Base-by-base conservation (phyloP, 2,888 invertebrate species). In the Drosophila nr. medialis region DNA sequence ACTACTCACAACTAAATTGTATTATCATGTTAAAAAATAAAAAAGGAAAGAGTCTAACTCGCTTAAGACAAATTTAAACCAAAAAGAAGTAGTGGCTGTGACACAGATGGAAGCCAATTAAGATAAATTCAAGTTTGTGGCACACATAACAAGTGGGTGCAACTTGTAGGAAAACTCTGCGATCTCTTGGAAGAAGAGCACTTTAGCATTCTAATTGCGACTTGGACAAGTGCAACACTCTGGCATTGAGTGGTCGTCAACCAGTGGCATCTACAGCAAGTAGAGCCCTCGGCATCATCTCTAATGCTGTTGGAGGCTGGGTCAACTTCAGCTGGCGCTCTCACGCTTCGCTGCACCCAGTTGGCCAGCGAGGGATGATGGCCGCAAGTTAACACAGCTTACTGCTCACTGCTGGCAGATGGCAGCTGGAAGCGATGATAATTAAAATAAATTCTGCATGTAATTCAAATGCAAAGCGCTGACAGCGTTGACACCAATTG, bases 381-480 rank as follows among this genome's bases (percentile, higher is more conserved):
- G 56, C 56, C 29, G n/a, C n/a, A 38, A 38, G 54, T 38, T 49
- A 18, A 11, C 51, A 60, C 65, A 64, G 40, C 61, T 50, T 63
- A 66, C 42, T 70, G 72, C 36, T 32, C 8, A 10, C 24, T n/a
- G 40, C 38, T 40, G 29, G 55, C n/a, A 34, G 11, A 13, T 27
- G 29, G 58, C 61, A 63, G 77, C 48, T 50, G 66, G 42, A 54
- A 55, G 71, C 60, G 53, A 64, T 70, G 86, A 86, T 88, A 90
- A 85, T 85, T 85, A 89, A 85, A 85, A 85, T 88, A 83, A 88
- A 90, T 90, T 88, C 72, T 75, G 80, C 85, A 75, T 88, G 74
- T 86, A 80, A 76, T 88, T 72, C 86, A 72, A 83, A 80, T 71
- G 77, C 73, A 80, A 75, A 88, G 64, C 77, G 74, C 81, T 72